These are phyloP conservation scores for Zapornia atra DNA, from an alignment of 2,113 vertebrate genomes.

Conservation along the genomic window DNA sequence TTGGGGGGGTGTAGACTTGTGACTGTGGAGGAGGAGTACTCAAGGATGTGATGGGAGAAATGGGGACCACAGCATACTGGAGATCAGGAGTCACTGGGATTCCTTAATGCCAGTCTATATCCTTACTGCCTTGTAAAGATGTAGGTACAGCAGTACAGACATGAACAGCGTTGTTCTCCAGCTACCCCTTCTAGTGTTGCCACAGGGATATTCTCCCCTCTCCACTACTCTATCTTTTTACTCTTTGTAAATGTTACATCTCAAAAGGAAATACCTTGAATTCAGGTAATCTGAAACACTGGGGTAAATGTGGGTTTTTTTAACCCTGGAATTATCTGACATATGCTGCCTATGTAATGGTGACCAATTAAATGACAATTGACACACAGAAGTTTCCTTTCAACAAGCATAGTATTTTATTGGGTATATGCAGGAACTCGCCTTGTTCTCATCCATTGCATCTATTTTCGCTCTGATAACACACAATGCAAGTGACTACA, in stretches of 20 bases:
- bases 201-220: neutral
- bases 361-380: neutral
- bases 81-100: neutral
- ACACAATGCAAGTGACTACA: neutral
- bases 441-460: neutral
- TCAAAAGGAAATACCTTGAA: neutral
- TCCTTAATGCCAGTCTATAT: neutral
- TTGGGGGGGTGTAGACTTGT: accelerated
- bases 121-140: neutral
- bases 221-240: neutral
- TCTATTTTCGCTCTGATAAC: neutral
- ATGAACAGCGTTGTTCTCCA: accelerated
- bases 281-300: neutral
- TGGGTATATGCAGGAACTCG: neutral
- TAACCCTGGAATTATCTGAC: neutral
- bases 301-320: neutral
- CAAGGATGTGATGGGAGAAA: neutral
- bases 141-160: neutral
- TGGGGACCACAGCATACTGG: neutral
- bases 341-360: neutral
- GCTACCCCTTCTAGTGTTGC: neutral
- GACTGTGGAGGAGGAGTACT: neutral
- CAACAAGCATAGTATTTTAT: neutral
- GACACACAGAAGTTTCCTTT: neutral
- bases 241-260: neutral